Evolutionary conservation across 1,140 invertebrate genomes (phyloP).

Genomic region (Myzus persicae): DNA sequence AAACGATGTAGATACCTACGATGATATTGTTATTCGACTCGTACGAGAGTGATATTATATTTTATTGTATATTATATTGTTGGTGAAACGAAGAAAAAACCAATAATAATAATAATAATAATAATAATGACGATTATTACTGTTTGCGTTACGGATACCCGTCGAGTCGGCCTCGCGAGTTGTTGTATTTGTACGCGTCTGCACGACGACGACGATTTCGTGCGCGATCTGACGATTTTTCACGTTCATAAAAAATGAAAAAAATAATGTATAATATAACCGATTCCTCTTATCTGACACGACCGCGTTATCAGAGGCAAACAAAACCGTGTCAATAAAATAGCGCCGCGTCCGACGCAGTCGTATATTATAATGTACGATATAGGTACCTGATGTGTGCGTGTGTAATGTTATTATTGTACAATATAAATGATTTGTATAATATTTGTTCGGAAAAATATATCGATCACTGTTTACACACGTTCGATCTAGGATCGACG

Average conservation of each 20-base stretch:
- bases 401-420: neutral
- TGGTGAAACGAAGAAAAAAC: neutral
- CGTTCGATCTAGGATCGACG: conserved; percentile 7
- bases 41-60: neutral
- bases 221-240: neutral
- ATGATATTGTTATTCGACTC: too few relatives aligned
- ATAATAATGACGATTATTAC: neutral
- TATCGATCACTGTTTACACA: conserved; percentile 53
- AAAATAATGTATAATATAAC: neutral
- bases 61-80: neutral
- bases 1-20: neutral
- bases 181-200: neutral
- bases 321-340: conserved; percentile 41
- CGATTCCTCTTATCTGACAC: neutral
- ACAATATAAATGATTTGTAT: neutral
- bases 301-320: conserved; percentile 36
- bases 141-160: conserved; percentile 43
- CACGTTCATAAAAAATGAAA: neutral
- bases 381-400: neutral
- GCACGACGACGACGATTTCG: neutral
- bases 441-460: neutral
- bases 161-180: neutral
- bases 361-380: neutral
- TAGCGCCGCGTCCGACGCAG: neutral
- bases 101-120: neutral